These are phyloP conservation scores for Notothenia rossii DNA, from an alignment of 2,113 vertebrate species.

Conservation along the genomic window DNA sequence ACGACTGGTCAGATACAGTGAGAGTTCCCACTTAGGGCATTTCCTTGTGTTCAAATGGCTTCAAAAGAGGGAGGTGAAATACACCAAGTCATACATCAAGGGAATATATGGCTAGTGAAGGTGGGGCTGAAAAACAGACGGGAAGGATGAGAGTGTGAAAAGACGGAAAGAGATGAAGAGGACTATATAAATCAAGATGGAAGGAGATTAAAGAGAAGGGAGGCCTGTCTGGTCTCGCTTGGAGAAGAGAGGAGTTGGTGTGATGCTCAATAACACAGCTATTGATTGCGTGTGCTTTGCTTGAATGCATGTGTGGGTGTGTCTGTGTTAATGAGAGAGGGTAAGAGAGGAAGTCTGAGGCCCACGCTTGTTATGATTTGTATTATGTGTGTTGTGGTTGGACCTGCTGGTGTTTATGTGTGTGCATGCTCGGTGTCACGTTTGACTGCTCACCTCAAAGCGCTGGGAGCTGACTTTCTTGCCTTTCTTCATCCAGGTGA, in stretches of 20 bases:
- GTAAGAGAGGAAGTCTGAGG: conserved; percentile 3
- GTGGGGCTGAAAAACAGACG: conserved; percentile 21
- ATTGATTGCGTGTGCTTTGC: conserved; percentile 40
- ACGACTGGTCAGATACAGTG: conserved; percentile 7
- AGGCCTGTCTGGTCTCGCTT: conserved; percentile 62
- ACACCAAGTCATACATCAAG: conserved; percentile 57
- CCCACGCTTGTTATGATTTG: background rate
- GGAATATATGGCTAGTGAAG: conserved; percentile 37
- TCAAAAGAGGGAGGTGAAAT: conserved; percentile 50
- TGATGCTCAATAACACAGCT: conserved; percentile 64
- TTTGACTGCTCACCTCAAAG: conserved; percentile 89
- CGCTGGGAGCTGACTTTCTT: conserved; percentile 99
- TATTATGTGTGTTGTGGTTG: conserved; percentile 8
- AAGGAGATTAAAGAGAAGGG: conserved; percentile 67
- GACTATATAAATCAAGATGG: conserved; percentile 73
- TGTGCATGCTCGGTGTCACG: background rate
- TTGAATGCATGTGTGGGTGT: conserved; percentile 11
- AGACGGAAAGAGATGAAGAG: conserved; percentile 67
- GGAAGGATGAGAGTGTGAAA: conserved; percentile 48
- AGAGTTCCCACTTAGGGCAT: conserved; percentile 39
- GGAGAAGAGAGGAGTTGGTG: conserved; percentile 33
- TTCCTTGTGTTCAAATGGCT: conserved; percentile 30
- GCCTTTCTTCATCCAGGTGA: conserved; percentile 99
- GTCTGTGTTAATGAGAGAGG: conserved; percentile 30
- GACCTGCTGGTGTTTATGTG: conserved; percentile 20